Evolutionary conservation across 2,113 vertebrate species (phyloP).

Genomic region (Equus quagga): DNA sequence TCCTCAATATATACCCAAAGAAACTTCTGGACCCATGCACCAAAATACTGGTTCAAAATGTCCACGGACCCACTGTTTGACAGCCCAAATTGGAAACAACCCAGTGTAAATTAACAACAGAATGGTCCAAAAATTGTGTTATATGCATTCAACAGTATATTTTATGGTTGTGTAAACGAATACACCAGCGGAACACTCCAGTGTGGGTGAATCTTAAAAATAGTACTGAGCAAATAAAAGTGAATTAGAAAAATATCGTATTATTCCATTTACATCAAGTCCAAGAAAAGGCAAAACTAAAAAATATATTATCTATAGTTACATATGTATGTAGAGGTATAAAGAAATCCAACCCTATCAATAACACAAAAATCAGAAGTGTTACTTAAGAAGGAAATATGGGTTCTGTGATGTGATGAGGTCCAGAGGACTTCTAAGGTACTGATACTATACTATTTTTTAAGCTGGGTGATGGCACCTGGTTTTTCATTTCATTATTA

Average conservation of each 20-base stretch:
- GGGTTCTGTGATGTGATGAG: background rate
- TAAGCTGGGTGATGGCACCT: background rate
- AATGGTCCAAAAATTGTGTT: background rate
- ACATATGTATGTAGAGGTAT: too few species aligned
- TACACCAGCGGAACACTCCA: background rate
- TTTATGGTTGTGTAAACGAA: background rate
- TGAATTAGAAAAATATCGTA: background rate
- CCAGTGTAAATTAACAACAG: background rate
- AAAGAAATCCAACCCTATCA: background rate
- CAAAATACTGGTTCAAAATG: background rate
- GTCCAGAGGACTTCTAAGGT: background rate
- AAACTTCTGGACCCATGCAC: background rate
- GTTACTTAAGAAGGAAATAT: background rate
- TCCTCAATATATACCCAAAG: background rate
- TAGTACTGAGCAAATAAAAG: background rate
- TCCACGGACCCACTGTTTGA: background rate
- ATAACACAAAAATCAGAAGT: background rate
- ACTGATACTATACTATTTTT: background rate
- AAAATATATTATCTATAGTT: background rate
- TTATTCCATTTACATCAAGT: background rate
- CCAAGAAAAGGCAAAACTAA: background rate
- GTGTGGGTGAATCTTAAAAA: background rate
- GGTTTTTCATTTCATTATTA: background rate
- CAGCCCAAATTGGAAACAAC: background rate
- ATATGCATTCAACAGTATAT: background rate